Conservation (phyloP, 1,140 invertebrate genomes). For the Monochamus saltuarius region DNA sequence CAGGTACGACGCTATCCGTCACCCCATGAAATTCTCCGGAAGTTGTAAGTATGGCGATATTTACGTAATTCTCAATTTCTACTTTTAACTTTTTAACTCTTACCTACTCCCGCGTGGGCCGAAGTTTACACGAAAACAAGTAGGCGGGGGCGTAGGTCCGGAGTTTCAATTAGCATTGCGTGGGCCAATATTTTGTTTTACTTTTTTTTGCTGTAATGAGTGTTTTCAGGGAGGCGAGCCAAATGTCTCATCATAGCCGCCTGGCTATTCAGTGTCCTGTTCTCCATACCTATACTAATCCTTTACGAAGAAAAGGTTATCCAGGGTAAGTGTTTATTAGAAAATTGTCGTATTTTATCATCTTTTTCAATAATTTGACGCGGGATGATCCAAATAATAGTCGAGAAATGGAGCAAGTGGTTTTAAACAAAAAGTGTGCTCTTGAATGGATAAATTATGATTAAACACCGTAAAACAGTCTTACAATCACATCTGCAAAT, state of each 20-base stretch:
- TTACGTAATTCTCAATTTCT: too few relatives aligned
- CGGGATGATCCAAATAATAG: too few relatives aligned
- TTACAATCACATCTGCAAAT: too few relatives aligned
- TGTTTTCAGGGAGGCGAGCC: constrained; percentile 74
- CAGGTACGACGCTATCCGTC: constrained; percentile 90
- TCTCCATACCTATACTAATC: constrained; percentile 81
- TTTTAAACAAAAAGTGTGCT: too few relatives aligned
- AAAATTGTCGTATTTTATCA: too few relatives aligned
- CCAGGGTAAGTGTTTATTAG: constrained; percentile 60
- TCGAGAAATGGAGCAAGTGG: too few relatives aligned
- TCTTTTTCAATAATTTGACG: too few relatives aligned
- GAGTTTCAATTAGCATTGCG: neutral
- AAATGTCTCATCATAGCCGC: constrained; percentile 74
- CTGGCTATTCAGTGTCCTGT: constrained; percentile 80
- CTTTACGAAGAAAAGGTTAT: constrained; percentile 78
- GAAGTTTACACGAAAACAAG: too few relatives aligned
- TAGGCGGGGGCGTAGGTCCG: neutral
- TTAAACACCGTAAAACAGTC: too few relatives aligned
- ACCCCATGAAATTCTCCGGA: constrained; percentile 93
- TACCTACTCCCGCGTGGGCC: too few relatives aligned
- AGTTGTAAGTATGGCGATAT: constrained; percentile 75
- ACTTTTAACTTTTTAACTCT: too few relatives aligned
- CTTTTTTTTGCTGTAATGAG: constrained; percentile 2
- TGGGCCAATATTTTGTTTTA: neutral
- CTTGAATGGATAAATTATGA: too few relatives aligned